Evolutionary conservation across 2,888 invertebrate species (phyloP), one percentile per base, ranked within the genome.

Genomic region (Flexamia atlantica): DNA sequence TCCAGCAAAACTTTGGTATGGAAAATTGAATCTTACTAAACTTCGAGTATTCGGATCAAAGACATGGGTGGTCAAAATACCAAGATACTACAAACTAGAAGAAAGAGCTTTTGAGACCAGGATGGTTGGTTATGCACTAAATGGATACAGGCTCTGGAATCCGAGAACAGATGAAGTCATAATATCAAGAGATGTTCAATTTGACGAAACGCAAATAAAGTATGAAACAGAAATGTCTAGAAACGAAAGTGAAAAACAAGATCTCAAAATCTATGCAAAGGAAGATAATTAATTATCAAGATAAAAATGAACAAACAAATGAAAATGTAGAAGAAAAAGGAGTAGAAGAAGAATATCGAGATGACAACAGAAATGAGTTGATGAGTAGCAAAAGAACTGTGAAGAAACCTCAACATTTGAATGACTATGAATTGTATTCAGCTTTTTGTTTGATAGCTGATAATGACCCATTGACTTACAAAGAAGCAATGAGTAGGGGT

Each of bases 341-440:
- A 53, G 5, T 20, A 9, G 7, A 53, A 53, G 20, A 36, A 9
- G 36, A 36, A 7, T 36, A 9, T 36, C 36, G 12, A 53, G 12
- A 20, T 53, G 53, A 53, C 3, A 53, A 53, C 12, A 20, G 20
- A 53, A 4, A 53, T 20, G 7, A 53, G 53, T 53, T 12, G 14
- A 9, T 17, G 17, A 53, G 17, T 7, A 53, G 20, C n/a, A 53
- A 53, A 20, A 20, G 53, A 36, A 36, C 53, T 53, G 20, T 53
- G 7, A 53, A 53, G 20, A 20, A 53, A 7, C 53, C 20, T 53
- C 53, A 53, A 53, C 17, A 20, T 12, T 17, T 53, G 4, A 17
- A 53, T 53, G 12, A 53, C 53, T 17, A 53, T 17, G 53, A 53
- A 53, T 53, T 53, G 12, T 53, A 53, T 53, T 53, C 53, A 20